A percentile compares a stretch with the other conserved stretches of the same genome.
These are phyloP conservation scores for Drosophila suzukii DNA, from an alignment of 1,140 invertebrate genomes.

Conservation along the genomic window DNA sequence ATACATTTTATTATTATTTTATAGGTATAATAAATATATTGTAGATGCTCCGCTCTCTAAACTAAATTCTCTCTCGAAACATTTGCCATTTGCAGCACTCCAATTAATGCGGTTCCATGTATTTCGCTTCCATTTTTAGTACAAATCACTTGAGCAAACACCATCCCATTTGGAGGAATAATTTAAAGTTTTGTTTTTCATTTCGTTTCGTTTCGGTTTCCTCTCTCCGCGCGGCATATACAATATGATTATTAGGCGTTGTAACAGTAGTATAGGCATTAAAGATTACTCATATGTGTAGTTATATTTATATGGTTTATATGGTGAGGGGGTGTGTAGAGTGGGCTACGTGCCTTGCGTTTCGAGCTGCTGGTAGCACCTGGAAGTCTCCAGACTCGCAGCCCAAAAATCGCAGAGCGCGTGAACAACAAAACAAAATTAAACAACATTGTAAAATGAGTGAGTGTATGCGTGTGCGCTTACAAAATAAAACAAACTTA, in stretches of 20 bases:
- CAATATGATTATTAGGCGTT: slow-evolving; percentile 57
- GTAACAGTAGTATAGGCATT: slow-evolving; percentile 59
- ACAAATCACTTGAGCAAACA: slow-evolving; percentile 59
- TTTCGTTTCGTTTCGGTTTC: slow-evolving; percentile 5
- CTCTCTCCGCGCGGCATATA: slow-evolving; percentile 34
- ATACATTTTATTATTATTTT: slow-evolving; percentile 54
- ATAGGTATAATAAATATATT: slow-evolving; percentile 69
- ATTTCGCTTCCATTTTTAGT: slow-evolving; percentile 57
- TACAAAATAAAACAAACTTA: slow-evolving; percentile 72
- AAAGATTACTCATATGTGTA: slow-evolving; percentile 41
- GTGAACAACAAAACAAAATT: slow-evolving; percentile 54
- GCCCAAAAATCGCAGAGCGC: slow-evolving; percentile 54
- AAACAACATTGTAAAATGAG: slow-evolving; percentile 59
- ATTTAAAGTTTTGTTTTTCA: slow-evolving; percentile 33
- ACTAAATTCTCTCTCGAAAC: slow-evolving; percentile 13
- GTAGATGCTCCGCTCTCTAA: slow-evolving; percentile 39
- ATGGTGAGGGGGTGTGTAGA: slow-evolving; percentile 15
- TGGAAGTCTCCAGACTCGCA: slow-evolving; percentile 67
- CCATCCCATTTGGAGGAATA: slow-evolving; percentile 45
- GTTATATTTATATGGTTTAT: slow-evolving; percentile 32
- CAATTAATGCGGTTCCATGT: slow-evolving; percentile 1
- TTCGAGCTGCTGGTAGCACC: slow-evolving; percentile 39
- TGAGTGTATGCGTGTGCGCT: slow-evolving; percentile 39
- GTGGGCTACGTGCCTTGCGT: slow-evolving; percentile 61
- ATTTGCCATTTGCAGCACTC: slow-evolving; percentile 41